Conservation (phyloP, 2,113 vertebrate genomes). For the Tragelaphus scriptus region DNA sequence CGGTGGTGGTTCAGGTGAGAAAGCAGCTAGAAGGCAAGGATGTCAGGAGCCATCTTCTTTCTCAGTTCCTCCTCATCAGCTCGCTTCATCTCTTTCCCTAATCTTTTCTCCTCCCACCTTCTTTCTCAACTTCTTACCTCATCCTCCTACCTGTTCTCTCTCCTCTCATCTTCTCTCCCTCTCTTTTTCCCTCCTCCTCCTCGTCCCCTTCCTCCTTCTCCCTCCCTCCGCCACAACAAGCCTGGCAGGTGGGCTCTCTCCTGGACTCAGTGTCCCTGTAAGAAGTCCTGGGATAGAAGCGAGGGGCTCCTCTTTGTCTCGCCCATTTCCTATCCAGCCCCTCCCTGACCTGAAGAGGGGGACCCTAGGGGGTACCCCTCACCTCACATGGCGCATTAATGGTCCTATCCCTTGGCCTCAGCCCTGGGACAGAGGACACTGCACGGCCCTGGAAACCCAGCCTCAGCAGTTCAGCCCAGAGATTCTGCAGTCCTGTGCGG, state of each 20-base stretch:
- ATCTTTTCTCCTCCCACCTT: background rate
- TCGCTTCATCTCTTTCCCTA: background rate
- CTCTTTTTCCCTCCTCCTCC: background rate
- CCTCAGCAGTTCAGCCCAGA: background rate
- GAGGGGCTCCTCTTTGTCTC: background rate
- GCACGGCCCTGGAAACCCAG: background rate
- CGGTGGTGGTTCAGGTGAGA: background rate
- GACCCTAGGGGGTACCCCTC: background rate
- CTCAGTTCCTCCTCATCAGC: background rate
- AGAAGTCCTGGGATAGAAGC: background rate
- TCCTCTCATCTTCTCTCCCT: background rate
- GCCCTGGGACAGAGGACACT: background rate
- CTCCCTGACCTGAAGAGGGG: background rate
- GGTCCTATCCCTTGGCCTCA: background rate
- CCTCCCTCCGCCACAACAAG: background rate
- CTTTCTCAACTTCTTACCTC: background rate
- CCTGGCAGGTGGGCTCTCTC: background rate
- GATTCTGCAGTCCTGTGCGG: background rate
- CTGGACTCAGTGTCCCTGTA: background rate
- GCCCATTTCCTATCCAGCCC: background rate
- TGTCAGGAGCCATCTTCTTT: background rate
- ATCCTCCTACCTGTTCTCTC: background rate
- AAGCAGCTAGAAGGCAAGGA: background rate
- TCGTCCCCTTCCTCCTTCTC: too few relatives aligned
- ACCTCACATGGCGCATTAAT: background rate